Percentiles rank a stretch among this genome's conserved stretches.
Conservation (phyloP, 2,113 vertebrate genomes). For the Chaetorhynchus papuensis region DNA sequence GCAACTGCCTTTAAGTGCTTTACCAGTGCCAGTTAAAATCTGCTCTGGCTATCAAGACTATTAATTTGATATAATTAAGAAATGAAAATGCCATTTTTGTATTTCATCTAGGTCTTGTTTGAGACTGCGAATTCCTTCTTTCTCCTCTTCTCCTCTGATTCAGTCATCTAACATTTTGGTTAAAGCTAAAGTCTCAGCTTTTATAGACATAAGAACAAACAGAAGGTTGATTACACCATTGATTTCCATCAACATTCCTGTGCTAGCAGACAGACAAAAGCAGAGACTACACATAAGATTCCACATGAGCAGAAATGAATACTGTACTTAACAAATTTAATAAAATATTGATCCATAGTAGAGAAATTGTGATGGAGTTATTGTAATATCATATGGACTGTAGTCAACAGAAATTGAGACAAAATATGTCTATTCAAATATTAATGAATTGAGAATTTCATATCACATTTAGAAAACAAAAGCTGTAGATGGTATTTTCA, state of each 20-base stretch:
- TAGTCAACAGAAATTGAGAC: not conserved
- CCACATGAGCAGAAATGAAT: not conserved
- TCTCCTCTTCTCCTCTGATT: not conserved
- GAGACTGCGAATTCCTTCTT: not conserved
- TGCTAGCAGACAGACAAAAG: not conserved
- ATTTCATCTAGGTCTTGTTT: not conserved
- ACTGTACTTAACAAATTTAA: not conserved
- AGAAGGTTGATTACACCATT: not conserved
- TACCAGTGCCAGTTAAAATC: not conserved
- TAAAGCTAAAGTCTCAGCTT: not conserved
- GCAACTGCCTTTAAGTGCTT: not conserved
- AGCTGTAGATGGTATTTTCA: not conserved
- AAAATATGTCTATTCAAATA: slow-evolving; percentile 6
- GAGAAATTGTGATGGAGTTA: not conserved
- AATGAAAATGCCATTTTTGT: not conserved
- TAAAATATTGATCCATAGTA: not conserved
- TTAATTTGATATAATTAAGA: not conserved
- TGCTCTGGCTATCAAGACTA: not conserved
- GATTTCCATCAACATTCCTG: not conserved
- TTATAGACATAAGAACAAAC: not conserved
- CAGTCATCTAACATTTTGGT: not conserved
- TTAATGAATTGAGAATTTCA: not conserved
- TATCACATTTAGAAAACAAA: not conserved
- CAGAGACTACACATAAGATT: not conserved
- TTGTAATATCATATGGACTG: not conserved